Evolutionary conservation across 2,888 invertebrate genomes (phyloP).

Genomic region (Notocelia uddmanniana): DNA sequence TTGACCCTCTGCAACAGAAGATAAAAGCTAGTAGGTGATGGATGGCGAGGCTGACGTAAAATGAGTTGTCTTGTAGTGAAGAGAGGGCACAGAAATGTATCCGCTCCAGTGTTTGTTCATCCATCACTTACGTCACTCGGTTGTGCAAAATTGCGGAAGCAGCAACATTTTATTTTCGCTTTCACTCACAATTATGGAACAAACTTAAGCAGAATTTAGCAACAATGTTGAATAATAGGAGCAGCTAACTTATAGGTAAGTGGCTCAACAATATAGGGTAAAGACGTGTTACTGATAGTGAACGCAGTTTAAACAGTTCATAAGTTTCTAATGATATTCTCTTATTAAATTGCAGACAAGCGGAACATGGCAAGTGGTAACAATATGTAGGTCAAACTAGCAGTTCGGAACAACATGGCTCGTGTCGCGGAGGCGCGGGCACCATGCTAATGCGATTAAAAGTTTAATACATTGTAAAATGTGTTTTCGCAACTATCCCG

Average conservation of each 20-base stretch:
- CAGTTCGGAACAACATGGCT: constrained; percentile 36
- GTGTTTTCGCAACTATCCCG: constrained; percentile 14
- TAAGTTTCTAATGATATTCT: constrained; percentile 15
- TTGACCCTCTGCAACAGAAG: neutral
- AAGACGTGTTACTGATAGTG: neutral
- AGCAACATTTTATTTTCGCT: constrained; percentile 47
- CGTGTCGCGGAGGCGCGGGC: constrained; percentile 20
- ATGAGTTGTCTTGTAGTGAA: constrained; percentile 36
- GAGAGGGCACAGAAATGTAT: constrained; percentile 36
- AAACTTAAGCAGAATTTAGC: constrained; percentile 26
- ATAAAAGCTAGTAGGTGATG: constrained; percentile 32
- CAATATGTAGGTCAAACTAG: constrained; percentile 46
- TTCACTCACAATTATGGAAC: constrained; percentile 47
- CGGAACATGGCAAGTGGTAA: constrained; percentile 34
- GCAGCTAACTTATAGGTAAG: neutral
- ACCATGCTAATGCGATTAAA: constrained; percentile 29
- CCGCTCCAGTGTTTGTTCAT: constrained; percentile 51
- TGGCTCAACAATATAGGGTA: constrained; percentile 1
- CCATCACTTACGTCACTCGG: constrained; percentile 61
- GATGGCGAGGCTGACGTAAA: constrained; percentile 35
- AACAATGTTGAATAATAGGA: constrained; percentile 31
- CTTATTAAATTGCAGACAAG: constrained; percentile 20
- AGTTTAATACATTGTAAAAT: constrained; percentile 36
- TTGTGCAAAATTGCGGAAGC: constrained; percentile 72
- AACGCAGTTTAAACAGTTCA: constrained; percentile 13